A percentile compares a stretch with the other conserved stretches of the same genome.
Conservation (phyloP, 2,888 invertebrate species). For the Erynnis tages region DNA sequence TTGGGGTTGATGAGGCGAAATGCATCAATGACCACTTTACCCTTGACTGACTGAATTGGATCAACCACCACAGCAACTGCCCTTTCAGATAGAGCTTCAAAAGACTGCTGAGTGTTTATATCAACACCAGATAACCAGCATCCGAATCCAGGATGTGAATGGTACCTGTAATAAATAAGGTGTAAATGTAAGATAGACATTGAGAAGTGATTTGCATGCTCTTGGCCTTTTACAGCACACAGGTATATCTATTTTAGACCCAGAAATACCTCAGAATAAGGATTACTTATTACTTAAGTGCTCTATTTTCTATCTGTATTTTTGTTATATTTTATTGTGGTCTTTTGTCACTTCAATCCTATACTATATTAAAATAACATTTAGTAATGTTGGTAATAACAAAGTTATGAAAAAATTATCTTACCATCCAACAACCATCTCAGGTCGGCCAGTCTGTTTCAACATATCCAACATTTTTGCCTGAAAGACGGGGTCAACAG, state of each 20-base stretch:
- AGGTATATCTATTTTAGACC: too few species aligned
- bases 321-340: too few species aligned
- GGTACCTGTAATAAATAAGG: slow-evolving; percentile 89
- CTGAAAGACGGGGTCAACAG: slow-evolving; percentile 99
- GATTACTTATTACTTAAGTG: too few species aligned
- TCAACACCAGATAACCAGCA: slow-evolving; percentile 99
- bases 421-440: slow-evolving; percentile 98
- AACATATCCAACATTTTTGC: slow-evolving; percentile 99
- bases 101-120: slow-evolving; percentile 99
- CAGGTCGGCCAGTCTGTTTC: slow-evolving; percentile 98
- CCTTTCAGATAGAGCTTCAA: slow-evolving; percentile 98
- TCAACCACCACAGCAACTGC: slow-evolving; percentile 99
- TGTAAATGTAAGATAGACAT: slow-evolving; percentile 83
- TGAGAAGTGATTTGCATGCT: background rate
- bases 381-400: too few species aligned
- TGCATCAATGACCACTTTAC: slow-evolving; percentile 99
- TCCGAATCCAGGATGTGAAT: slow-evolving; percentile 99
- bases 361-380: too few species aligned
- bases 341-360: too few species aligned
- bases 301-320: too few species aligned
- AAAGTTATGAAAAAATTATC: slow-evolving; percentile 24
- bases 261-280: too few species aligned
- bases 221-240: too few species aligned
- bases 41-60: slow-evolving; percentile 99
- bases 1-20: slow-evolving; percentile 99